Percentiles rank a stretch among this genome's conserved stretches.
Conservation (phyloP, 2,113 vertebrate species). For the Atrichornis clamosus region DNA sequence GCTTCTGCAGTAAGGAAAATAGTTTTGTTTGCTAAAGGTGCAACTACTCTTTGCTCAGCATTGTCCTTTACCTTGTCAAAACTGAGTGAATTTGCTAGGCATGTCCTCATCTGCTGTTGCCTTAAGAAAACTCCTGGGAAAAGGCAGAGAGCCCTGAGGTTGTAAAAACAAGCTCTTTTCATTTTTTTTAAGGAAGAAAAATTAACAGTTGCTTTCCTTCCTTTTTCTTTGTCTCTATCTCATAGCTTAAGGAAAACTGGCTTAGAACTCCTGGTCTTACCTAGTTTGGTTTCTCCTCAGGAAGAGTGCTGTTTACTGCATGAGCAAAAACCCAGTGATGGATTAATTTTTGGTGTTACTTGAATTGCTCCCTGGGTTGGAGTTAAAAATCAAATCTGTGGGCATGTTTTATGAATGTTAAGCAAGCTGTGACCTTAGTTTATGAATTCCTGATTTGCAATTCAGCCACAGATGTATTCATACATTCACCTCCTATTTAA, state of each 20-base stretch:
- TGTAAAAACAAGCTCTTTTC: neutral
- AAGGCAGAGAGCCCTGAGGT: neutral
- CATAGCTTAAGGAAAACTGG: neutral
- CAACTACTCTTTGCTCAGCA: neutral
- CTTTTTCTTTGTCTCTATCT: neutral
- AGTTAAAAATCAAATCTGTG: neutral
- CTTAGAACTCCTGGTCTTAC: neutral
- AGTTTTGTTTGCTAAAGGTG: neutral
- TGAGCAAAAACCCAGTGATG: neutral
- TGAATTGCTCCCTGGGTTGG: neutral
- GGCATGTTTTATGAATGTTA: slow-evolving; percentile 1
- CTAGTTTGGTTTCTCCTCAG: slow-evolving; percentile 9
- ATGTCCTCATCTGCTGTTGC: neutral
- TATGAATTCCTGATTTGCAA: neutral
- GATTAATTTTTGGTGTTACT: slow-evolving; percentile 25
- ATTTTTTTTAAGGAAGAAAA: neutral
- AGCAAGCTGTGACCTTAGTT: slow-evolving; percentile 12
- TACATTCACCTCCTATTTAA: neutral
- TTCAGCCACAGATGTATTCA: neutral
- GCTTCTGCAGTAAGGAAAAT: neutral
- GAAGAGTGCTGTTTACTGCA: neutral
- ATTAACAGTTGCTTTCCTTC: neutral
- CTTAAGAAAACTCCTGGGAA: neutral
- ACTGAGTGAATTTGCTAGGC: neutral
- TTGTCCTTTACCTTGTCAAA: neutral